phyloP scores from a whole-genome alignment of 2,888 invertebrate species.

The Camponotus fellah region DNA sequence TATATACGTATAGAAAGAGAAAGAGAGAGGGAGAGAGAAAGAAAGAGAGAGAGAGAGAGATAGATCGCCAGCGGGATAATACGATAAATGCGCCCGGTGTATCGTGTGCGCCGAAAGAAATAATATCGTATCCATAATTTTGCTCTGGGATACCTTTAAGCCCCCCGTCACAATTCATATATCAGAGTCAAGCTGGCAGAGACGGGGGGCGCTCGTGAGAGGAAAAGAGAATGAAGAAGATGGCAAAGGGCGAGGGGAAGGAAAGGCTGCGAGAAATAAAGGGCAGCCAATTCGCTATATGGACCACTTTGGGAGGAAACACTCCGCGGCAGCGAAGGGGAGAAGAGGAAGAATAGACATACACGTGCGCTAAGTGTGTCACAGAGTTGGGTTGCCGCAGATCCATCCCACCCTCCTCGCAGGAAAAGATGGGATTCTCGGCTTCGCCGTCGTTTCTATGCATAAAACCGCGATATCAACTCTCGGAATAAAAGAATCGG shows the following conservation, averaged over 20 bases:
- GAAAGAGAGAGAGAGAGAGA: neutral
- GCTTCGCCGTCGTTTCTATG: constrained; percentile 68
- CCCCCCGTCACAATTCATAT: constrained; percentile 63
- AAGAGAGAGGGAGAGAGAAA: neutral
- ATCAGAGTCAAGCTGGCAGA: constrained; percentile 50
- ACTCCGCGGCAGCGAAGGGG: neutral
- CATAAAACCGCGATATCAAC: constrained; percentile 69
- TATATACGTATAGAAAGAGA: too few species aligned
- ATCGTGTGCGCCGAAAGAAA: constrained; percentile 54
- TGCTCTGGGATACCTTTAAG: constrained; percentile 61
- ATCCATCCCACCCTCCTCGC: constrained; percentile 31
- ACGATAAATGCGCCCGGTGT: constrained; percentile 16
- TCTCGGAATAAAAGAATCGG: constrained; percentile 29
- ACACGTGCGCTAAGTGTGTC: constrained; percentile 38
- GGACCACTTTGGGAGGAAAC: constrained; percentile 57
- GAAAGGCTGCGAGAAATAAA: constrained; percentile 22
- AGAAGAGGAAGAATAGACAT: constrained; percentile 44
- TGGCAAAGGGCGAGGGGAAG: neutral
- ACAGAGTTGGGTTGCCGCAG: constrained; percentile 18
- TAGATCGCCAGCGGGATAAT: constrained; percentile 41
- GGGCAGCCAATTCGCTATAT: constrained; percentile 66
- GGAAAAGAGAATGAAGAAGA: neutral
- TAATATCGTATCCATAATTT: constrained; percentile 68
- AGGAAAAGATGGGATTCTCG: constrained; percentile 64
- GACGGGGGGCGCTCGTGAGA: neutral